phyloP scores from a whole-genome alignment of 2,888 invertebrate genomes.

The Harpalus rubripes region DNA sequence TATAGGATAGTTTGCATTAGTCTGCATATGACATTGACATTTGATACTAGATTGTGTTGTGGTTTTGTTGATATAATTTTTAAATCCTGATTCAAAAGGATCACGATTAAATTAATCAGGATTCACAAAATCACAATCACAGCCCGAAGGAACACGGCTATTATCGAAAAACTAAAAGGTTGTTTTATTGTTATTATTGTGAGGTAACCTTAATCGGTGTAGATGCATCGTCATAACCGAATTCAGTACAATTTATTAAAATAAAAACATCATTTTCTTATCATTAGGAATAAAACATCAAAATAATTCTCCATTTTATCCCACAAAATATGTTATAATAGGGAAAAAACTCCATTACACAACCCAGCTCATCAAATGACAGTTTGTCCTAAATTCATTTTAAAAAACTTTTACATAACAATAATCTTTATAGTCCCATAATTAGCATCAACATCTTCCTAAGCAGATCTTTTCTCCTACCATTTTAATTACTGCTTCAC shows the following conservation, averaged over 20 bases:
- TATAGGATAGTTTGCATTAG: too few relatives aligned
- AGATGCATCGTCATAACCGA: too few relatives aligned
- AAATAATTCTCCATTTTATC: neutral
- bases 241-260: neutral
- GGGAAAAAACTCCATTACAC: neutral
- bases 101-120: too few relatives aligned
- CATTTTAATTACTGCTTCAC: constrained; percentile 34
- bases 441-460: constrained; percentile 24
- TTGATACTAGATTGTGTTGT: too few relatives aligned
- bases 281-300: neutral
- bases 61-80: too few relatives aligned
- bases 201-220: too few relatives aligned
- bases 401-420: constrained; percentile 21
- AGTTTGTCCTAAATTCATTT: neutral
- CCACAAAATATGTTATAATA: neutral
- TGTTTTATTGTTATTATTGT: too few relatives aligned
- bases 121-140: too few relatives aligned
- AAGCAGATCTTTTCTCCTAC: neutral
- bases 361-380: neutral
- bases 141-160: too few relatives aligned
- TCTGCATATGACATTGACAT: too few relatives aligned
- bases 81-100: too few relatives aligned
- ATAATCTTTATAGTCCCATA: constrained; percentile 27
- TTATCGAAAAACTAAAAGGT: too few relatives aligned
- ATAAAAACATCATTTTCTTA: neutral